Conservation (phyloP, 2,888 invertebrate species). For the Loripinus fragilis region DNA sequence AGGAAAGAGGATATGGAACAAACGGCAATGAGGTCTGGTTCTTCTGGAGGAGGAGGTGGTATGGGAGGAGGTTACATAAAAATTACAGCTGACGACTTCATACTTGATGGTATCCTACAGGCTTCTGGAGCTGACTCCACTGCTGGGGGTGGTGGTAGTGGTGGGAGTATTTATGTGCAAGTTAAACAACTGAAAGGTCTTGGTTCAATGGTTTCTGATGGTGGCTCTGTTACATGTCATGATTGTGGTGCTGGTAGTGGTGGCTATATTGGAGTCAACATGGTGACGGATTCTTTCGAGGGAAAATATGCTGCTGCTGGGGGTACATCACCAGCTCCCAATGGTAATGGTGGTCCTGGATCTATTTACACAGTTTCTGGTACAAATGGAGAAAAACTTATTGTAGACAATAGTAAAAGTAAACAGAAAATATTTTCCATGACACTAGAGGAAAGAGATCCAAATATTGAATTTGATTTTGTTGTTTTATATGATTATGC, state of each 20-base stretch:
- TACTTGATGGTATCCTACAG: constrained; percentile 69
- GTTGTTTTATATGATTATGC: constrained; percentile 70
- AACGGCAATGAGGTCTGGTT: constrained; percentile 57
- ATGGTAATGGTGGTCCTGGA: constrained; percentile 72
- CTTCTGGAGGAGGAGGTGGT: constrained; percentile 64
- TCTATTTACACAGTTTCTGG: constrained; percentile 64
- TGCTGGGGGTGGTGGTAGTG: constrained; percentile 70
- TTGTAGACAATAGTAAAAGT: constrained; percentile 71
- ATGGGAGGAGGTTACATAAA: constrained; percentile 68
- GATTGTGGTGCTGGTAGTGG: constrained; percentile 71
- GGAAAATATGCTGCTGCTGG: constrained; percentile 65
- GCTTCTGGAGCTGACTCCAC: constrained; percentile 62
- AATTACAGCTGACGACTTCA: constrained; percentile 58
- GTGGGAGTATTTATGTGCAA: constrained; percentile 70
- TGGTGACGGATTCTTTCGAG: constrained; percentile 54
- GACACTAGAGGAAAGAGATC: constrained; percentile 61
- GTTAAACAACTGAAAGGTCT: constrained; percentile 63
- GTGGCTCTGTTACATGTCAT: constrained; percentile 57
- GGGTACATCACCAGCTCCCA: constrained; percentile 58
- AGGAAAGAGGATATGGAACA: background rate
- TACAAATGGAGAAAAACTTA: constrained; percentile 60
- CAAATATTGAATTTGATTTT: constrained; percentile 61
- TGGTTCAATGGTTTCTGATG: constrained; percentile 68
- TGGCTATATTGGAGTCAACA: constrained; percentile 68
- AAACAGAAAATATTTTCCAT: constrained; percentile 68